These are phyloP conservation scores for Serilophus lunatus DNA, from an alignment of 2,113 vertebrate genomes.

Conservation along the genomic window DNA sequence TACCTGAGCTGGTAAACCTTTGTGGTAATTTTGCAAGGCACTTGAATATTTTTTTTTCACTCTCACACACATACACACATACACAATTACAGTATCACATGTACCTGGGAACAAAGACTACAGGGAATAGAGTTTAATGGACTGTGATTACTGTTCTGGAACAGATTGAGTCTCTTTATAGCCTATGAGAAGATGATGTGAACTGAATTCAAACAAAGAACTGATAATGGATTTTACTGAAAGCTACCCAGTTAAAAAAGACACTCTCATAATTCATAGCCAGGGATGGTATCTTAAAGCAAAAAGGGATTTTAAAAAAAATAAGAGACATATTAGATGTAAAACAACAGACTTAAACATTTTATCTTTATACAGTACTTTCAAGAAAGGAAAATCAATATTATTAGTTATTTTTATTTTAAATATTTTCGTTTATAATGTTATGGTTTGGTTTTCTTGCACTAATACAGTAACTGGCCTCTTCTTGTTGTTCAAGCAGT, in stretches of 20 bases:
- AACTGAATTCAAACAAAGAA: slow-evolving; percentile 84
- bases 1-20: neutral
- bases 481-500: neutral
- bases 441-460: neutral
- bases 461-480: neutral
- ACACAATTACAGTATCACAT: slow-evolving; percentile 64
- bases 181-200: slow-evolving; percentile 82
- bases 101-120: slow-evolving; percentile 83
- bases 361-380: neutral
- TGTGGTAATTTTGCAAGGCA: neutral
- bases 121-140: slow-evolving; percentile 87
- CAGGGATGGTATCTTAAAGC: slow-evolving; percentile 25
- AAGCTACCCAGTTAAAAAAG: slow-evolving; percentile 47
- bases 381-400: neutral
- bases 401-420: neutral
- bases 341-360: neutral
- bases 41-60: slow-evolving; percentile 25
- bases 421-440: neutral
- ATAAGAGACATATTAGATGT: neutral
- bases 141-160: slow-evolving; percentile 89
- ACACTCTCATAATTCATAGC: slow-evolving; percentile 62
- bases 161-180: slow-evolving; percentile 86
- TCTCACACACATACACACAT: slow-evolving; percentile 15
- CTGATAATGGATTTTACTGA: slow-evolving; percentile 76
- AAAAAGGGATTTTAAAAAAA: slow-evolving; percentile 33